These are phyloP conservation scores for Antigone vipio DNA, from an alignment of 2,113 vertebrate species.

Conservation along the genomic window DNA sequence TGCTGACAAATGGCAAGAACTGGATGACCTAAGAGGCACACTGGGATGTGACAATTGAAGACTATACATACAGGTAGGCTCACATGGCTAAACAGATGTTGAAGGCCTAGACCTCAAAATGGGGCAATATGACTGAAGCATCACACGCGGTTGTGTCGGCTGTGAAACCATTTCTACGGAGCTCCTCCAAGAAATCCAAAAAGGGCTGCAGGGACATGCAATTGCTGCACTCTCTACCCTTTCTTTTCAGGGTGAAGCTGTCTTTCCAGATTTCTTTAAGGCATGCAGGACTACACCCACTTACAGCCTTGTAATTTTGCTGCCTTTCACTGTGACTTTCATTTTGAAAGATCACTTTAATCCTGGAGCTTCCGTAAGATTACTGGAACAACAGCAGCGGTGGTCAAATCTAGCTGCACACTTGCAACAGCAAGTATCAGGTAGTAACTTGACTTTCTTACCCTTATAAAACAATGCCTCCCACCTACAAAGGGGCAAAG, in stretches of 20 bases:
- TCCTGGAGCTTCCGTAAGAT: background rate
- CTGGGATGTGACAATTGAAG: background rate
- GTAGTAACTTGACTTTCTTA: background rate
- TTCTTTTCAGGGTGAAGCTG: background rate
- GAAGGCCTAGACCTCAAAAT: background rate
- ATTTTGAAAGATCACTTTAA: background rate
- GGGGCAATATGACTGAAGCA: background rate
- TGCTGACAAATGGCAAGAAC: background rate
- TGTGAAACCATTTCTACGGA: background rate
- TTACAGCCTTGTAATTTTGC: background rate
- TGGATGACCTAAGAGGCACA: background rate
- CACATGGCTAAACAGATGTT: background rate
- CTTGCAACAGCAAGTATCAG: background rate
- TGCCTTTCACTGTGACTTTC: background rate
- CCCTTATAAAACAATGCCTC: background rate
- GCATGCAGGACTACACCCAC: background rate
- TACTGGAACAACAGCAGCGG: background rate
- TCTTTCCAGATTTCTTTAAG: background rate
- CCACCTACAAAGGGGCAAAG: background rate
- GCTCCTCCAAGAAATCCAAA: background rate
- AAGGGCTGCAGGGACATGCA: background rate
- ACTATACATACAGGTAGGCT: background rate
- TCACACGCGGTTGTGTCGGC: background rate
- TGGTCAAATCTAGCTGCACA: background rate
- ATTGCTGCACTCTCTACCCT: background rate